phyloP scores from a whole-genome alignment of 2,113 vertebrate genomes.

The Aldabrachelys gigantea region DNA sequence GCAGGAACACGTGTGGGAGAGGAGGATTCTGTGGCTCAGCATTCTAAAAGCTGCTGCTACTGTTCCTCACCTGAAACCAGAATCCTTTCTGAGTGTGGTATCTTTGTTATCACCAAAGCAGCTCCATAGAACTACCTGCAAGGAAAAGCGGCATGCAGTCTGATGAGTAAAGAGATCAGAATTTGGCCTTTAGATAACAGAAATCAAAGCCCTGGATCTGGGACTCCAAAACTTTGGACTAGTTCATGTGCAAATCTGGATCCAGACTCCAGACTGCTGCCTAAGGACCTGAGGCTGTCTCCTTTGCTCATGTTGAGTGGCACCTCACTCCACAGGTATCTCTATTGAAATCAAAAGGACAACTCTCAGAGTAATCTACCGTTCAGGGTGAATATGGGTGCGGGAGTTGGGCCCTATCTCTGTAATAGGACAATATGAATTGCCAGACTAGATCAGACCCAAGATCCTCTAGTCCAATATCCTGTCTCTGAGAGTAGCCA shows the following conservation, averaged over 20 bases:
- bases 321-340: not conserved
- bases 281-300: not conserved
- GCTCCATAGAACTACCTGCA: rapidly evolving
- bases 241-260: not conserved
- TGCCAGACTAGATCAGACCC: rapidly evolving
- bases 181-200: rapidly evolving
- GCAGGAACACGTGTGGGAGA: slow-evolving; percentile 20
- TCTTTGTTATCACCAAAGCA: not conserved
- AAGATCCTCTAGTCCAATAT: not conserved
- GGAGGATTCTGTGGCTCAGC: not conserved
- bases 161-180: rapidly evolving
- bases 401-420: not conserved
- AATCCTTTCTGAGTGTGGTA: not conserved
- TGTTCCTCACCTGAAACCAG: not conserved
- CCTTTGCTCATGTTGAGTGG: not conserved
- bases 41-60: not conserved
- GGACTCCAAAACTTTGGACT: not conserved
- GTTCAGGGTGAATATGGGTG: not conserved
- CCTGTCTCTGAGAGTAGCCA: not conserved
- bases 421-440: not conserved
- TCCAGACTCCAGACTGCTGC: not conserved
- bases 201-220: not conserved
- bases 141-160: not conserved
- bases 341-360: not conserved
- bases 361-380: not conserved